Evolutionary conservation across 2,888 invertebrate genomes (phyloP).

Genomic region (Orthosia incerta): DNA sequence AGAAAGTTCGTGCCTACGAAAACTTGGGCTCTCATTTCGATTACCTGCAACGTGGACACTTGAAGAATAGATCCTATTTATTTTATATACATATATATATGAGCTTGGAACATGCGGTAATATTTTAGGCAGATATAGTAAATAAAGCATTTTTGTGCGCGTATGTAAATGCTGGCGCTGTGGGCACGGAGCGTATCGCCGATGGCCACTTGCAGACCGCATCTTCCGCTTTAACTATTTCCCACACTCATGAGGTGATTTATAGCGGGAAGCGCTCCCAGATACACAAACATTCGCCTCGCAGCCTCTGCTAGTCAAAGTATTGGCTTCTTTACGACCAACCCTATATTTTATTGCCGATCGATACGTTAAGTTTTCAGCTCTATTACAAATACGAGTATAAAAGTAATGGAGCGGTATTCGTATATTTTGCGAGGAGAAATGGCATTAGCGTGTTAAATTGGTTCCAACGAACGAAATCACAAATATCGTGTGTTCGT

Average conservation of each 20-base stretch:
- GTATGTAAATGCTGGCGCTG: slow-evolving; percentile 65
- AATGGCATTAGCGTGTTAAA: slow-evolving; percentile 60
- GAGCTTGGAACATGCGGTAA: slow-evolving; percentile 30
- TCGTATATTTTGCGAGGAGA: slow-evolving; percentile 60
- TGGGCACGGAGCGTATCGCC: slow-evolving; percentile 73
- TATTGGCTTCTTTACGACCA: slow-evolving; percentile 83
- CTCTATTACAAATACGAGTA: slow-evolving; percentile 70
- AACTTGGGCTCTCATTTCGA: slow-evolving; percentile 73
- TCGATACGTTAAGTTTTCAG: slow-evolving; percentile 80
- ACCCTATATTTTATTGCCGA: slow-evolving; percentile 82
- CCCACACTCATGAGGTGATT: slow-evolving; percentile 81
- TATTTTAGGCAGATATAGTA: slow-evolving; percentile 44
- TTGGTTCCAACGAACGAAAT: slow-evolving; percentile 66
- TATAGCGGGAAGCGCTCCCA: slow-evolving; percentile 81
- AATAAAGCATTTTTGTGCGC: slow-evolving; percentile 44
- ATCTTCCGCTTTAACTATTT: slow-evolving; percentile 81
- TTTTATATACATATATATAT: slow-evolving; percentile 19
- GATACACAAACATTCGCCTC: slow-evolving; percentile 79
- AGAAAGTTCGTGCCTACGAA: slow-evolving; percentile 78
- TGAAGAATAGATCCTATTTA: slow-evolving; percentile 49
- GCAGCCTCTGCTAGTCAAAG: slow-evolving; percentile 79
- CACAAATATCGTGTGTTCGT: slow-evolving; percentile 76
- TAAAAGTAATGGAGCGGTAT: slow-evolving; percentile 61
- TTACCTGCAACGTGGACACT: slow-evolving; percentile 58
- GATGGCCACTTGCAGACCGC: slow-evolving; percentile 79